Percentiles rank a stretch among this genome's conserved stretches.
Evolutionary conservation across 1,140 invertebrate genomes (phyloP).

Genomic region (Liolophura sinensis): DNA sequence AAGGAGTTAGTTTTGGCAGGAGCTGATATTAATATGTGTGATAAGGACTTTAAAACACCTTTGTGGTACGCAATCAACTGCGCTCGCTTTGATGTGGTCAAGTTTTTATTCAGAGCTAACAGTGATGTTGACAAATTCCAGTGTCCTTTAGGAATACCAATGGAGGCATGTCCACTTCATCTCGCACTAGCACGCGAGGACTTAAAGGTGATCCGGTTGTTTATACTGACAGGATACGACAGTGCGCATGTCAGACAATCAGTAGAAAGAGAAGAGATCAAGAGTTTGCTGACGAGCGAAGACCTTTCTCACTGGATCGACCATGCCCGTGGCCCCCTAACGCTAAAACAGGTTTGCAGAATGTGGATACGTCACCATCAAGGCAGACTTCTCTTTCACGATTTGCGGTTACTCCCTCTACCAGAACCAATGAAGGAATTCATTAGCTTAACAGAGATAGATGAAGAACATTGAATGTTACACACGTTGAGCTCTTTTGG

Average conservation of each 20-base stretch:
- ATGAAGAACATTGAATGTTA: conserved; percentile 22
- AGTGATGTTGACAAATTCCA: conserved; percentile 35
- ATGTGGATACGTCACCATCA: conserved; percentile 39
- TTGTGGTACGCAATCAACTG: conserved; percentile 45
- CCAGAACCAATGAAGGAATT: conserved; percentile 35
- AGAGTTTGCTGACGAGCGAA: background rate
- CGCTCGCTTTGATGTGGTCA: conserved; percentile 32
- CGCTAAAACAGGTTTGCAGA: conserved; percentile 31
- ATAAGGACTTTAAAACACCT: conserved; percentile 29
- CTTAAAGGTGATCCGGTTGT: conserved; percentile 31
- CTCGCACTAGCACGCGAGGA: conserved; percentile 24
- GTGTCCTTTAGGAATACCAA: conserved; percentile 19
- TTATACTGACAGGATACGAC: conserved; percentile 42
- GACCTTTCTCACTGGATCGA: conserved; percentile 32
- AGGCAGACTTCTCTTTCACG: conserved; percentile 27
- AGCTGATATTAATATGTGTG: conserved; percentile 38
- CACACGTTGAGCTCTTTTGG: too few relatives aligned
- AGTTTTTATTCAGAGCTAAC: conserved; percentile 39
- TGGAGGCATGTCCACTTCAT: conserved; percentile 27
- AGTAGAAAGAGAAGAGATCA: conserved; percentile 14
- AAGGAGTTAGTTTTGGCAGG: conserved; percentile 33
- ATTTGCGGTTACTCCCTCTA: conserved; percentile 30
- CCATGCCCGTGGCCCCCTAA: conserved; percentile 26
- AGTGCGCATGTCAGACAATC: conserved; percentile 22
- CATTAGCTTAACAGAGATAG: conserved; percentile 35